phyloP scores from a whole-genome alignment of 2,797 vertebrate species.

The Setipinna tenuifilis region DNA sequence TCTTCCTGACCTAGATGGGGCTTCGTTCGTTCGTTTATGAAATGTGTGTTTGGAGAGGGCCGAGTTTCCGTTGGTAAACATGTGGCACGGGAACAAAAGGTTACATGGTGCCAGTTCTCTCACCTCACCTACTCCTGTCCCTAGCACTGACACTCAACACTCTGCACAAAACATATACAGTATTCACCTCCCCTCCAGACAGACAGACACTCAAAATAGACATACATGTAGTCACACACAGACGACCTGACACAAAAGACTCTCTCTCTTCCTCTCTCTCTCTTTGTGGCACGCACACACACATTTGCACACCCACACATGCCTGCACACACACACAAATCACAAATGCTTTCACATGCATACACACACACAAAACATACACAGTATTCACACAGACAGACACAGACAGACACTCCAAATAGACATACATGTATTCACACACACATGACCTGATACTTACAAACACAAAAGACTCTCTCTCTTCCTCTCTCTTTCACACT shows the following conservation, averaged over 20 bases:
- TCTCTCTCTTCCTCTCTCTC: background rate
- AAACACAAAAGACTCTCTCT: too few relatives aligned
- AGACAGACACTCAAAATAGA: background rate
- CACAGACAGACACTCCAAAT: too few relatives aligned
- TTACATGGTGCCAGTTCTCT: slow-evolving; percentile 12
- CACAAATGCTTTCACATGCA: background rate
- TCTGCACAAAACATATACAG: background rate
- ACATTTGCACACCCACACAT: background rate
- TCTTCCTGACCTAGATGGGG: background rate
- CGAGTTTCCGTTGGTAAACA: slow-evolving; percentile 13
- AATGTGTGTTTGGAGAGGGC: background rate
- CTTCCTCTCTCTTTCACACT: too few relatives aligned
- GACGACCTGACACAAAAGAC: background rate
- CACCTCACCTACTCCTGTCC: background rate
- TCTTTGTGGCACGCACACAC: background rate
- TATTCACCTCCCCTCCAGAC: background rate
- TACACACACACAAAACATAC: background rate
- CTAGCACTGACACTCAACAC: background rate
- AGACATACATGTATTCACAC: too few relatives aligned
- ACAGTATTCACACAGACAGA: too few relatives aligned
- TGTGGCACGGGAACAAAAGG: background rate
- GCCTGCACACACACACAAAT: background rate
- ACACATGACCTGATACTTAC: too few relatives aligned
- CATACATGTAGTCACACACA: background rate
- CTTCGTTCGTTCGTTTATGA: background rate